Percentiles rank a stretch among this genome's conserved stretches.
Evolutionary conservation across 2,888 invertebrate species (phyloP).

Genomic region (Helicoverpa assulta): DNA sequence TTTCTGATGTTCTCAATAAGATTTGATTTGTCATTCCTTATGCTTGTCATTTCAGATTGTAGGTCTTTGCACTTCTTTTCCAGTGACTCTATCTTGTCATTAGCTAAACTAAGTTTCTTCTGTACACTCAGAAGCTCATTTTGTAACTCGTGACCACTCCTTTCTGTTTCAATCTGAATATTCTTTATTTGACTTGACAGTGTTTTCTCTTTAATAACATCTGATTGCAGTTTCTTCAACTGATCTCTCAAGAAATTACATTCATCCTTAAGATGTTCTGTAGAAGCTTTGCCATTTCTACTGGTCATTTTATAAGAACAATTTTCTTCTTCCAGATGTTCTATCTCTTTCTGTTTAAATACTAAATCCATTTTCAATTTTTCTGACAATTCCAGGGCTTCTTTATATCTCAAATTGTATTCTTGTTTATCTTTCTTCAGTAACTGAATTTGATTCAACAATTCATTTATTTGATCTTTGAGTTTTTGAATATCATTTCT

Average conservation of each 20-base stretch:
- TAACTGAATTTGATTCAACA: slow-evolving; percentile 76
- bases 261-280: slow-evolving; percentile 84
- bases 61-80: slow-evolving; percentile 91
- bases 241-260: slow-evolving; percentile 85
- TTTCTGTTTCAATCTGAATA: slow-evolving; percentile 94
- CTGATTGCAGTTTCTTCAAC: slow-evolving; percentile 84
- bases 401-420: slow-evolving; percentile 81
- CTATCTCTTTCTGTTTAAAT: slow-evolving; percentile 83
- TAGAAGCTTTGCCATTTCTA: slow-evolving; percentile 83
- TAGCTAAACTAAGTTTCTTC: slow-evolving; percentile 91
- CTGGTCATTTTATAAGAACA: slow-evolving; percentile 85
- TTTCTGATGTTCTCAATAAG: slow-evolving; percentile 91
- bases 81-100: slow-evolving; percentile 89
- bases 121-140: slow-evolving; percentile 92
- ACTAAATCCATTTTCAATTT: slow-evolving; percentile 84
- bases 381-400: slow-evolving; percentile 79
- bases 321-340: slow-evolving; percentile 85
- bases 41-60: slow-evolving; percentile 90
- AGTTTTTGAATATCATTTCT: slow-evolving; percentile 76
- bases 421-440: slow-evolving; percentile 84
- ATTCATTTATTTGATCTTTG: slow-evolving; percentile 76
- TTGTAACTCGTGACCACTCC: slow-evolving; percentile 92
- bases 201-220: slow-evolving; percentile 87
- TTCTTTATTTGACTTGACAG: slow-evolving; percentile 90
- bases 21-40: slow-evolving; percentile 91